These are phyloP conservation scores for Drosophila paramelanica DNA, from an alignment of 2,888 invertebrate species.

Conservation along the genomic window DNA sequence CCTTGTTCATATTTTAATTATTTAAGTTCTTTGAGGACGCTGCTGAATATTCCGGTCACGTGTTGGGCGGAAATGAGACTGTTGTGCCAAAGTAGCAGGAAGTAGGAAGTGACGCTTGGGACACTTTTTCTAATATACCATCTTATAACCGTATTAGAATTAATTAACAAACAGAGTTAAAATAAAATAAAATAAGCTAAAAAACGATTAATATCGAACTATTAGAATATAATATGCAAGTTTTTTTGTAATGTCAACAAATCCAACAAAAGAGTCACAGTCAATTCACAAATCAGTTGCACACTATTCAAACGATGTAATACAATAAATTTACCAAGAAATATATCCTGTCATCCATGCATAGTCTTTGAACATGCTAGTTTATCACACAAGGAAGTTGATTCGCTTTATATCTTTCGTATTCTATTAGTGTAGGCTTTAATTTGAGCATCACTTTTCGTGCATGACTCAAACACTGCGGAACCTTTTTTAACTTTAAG, in stretches of 20 bases:
- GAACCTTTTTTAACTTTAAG: slow-evolving; percentile 13
- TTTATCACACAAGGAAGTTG: not conserved
- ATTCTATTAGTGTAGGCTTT: not conserved
- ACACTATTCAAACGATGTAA: too few relatives aligned
- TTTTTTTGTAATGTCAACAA: too few relatives aligned
- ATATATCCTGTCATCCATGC: not conserved
- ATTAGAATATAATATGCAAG: too few relatives aligned
- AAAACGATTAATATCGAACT: too few relatives aligned
- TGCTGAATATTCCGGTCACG: slow-evolving; percentile 36
- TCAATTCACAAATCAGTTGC: too few relatives aligned
- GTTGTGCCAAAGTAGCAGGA: not conserved
- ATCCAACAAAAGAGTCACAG: too few relatives aligned
- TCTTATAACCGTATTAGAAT: too few relatives aligned
- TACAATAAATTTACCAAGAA: too few relatives aligned
- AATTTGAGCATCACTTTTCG: slow-evolving; percentile 1
- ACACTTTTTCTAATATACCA: not conserved
- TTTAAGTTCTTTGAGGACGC: slow-evolving; percentile 33
- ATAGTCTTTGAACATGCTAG: not conserved
- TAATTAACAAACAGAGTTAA: too few relatives aligned
- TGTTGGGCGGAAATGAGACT: slow-evolving; percentile 22
- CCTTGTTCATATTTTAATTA: slow-evolving; percentile 46
- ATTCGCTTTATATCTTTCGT: not conserved
- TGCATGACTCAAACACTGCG: not conserved
- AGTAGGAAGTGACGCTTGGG: not conserved
- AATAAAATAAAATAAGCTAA: too few relatives aligned